A percentile compares a stretch with the other conserved stretches of the same genome.
phyloP scores from a whole-genome alignment of 35 echinoderm and acorn worm species.

The Acanthaster planci region DNA sequence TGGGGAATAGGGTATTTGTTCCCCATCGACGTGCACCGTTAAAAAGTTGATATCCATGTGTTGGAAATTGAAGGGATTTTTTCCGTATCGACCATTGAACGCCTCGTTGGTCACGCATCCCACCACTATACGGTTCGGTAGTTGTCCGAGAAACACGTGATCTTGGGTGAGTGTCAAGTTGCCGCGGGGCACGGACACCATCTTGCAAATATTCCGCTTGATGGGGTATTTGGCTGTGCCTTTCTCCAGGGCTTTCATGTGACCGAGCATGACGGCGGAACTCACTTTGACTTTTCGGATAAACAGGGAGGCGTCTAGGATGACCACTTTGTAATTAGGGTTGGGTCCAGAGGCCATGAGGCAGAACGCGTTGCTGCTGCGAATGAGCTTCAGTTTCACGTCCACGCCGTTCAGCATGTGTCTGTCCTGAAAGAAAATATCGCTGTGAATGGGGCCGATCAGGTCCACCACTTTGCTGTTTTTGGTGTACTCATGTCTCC shows the following conservation, averaged over 20 bases:
- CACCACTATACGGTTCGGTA: conserved; percentile 53
- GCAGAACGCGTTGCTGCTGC: conserved; percentile 42
- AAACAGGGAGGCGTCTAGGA: conserved; percentile 15
- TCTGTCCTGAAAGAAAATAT: conserved; percentile 71
- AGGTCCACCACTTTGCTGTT: conserved; percentile 51
- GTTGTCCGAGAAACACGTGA: conserved; percentile 63
- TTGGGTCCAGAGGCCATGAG: conserved; percentile 42
- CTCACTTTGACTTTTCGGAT: conserved; percentile 39
- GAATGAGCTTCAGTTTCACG: conserved; percentile 41
- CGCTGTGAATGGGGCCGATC: conserved; percentile 66
- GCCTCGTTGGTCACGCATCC: conserved; percentile 55
- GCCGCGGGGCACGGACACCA: conserved; percentile 61
- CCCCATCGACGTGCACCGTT: neutral
- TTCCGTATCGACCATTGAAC: conserved; percentile 41
- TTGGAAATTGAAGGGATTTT: conserved; percentile 62
- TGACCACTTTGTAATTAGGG: conserved; percentile 16
- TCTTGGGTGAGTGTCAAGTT: conserved; percentile 60
- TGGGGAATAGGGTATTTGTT: conserved; percentile 29
- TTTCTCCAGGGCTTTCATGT: conserved; percentile 59
- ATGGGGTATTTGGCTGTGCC: conserved; percentile 69
- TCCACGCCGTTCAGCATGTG: conserved; percentile 51
- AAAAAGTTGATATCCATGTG: conserved; percentile 47
- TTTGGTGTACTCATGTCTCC: conserved; percentile 21
- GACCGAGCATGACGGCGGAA: conserved; percentile 26
- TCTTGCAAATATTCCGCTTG: conserved; percentile 57